These are phyloP conservation scores for Cephalotes varians DNA, from an alignment of 2,888 invertebrate species.

Conservation along the genomic window DNA sequence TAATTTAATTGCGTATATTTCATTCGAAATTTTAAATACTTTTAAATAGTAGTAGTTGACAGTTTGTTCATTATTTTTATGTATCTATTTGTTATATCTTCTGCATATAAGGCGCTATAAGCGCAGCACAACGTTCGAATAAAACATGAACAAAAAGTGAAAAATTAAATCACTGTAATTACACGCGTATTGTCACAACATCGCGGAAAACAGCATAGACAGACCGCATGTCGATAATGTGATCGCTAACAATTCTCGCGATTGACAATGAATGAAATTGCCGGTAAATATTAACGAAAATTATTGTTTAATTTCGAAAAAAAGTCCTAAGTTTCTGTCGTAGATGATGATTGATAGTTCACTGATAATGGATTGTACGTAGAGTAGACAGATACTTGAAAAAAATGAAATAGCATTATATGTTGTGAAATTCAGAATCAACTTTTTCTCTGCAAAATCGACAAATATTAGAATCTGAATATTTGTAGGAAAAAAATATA, in stretches of 20 bases:
- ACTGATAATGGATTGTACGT: neutral
- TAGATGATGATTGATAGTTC: neutral
- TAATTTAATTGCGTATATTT: neutral
- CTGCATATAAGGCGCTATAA: neutral
- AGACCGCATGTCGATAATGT: conserved; percentile 27
- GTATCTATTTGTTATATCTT: neutral
- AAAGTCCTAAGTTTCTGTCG: neutral
- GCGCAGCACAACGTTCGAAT: neutral
- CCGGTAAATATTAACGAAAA: neutral
- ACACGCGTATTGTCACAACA: neutral
- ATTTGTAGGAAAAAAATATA: neutral
- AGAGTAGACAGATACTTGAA: too few relatives aligned
- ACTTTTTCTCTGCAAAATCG: neutral
- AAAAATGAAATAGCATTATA: neutral
- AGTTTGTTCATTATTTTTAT: conserved; percentile 15
- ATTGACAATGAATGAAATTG: neutral
- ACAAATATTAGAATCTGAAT: neutral
- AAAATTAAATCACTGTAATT: conserved; percentile 36
- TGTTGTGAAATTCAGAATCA: too few relatives aligned
- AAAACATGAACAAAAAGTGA: conserved; percentile 24
- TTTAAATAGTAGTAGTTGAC: neutral
- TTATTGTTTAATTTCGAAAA: neutral
- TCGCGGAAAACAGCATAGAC: conserved; percentile 26
- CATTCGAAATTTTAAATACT: neutral
- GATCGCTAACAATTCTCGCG: conserved; percentile 7